Evolutionary conservation across 1,140 invertebrate species (phyloP).

Genomic region (Microplitis mediator): DNA sequence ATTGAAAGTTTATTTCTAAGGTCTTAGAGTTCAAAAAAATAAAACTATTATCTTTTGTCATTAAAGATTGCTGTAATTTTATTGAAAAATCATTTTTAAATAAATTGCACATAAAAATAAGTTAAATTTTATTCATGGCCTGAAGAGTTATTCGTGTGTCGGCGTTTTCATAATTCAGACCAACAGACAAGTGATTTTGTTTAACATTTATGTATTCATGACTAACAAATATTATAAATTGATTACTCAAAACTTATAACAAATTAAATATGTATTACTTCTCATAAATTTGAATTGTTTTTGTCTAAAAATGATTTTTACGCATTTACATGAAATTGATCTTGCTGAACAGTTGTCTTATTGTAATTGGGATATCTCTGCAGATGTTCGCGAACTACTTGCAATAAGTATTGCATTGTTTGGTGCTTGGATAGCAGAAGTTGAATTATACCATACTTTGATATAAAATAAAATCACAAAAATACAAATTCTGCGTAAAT

Average conservation of each 20-base stretch:
- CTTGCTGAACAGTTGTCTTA: background rate
- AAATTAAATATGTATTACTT: too few relatives aligned
- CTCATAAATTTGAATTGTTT: too few relatives aligned
- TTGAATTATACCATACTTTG: slow-evolving; percentile 32
- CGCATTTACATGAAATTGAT: background rate
- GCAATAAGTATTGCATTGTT: slow-evolving; percentile 13
- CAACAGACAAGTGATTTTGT: background rate
- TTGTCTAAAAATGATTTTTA: too few relatives aligned
- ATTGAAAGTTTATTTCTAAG: too few relatives aligned
- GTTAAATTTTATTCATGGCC: background rate
- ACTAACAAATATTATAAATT: background rate
- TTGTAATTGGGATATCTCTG: background rate
- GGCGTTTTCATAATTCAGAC: background rate
- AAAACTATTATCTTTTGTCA: background rate
- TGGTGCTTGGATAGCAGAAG: slow-evolving; percentile 19
- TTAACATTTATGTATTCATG: background rate
- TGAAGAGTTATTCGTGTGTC: slow-evolving; percentile 2
- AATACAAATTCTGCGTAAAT: slow-evolving; percentile 24
- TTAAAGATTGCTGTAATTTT: background rate
- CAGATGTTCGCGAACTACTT: background rate
- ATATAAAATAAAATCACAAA: too few relatives aligned
- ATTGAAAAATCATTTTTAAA: background rate
- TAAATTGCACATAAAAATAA: background rate
- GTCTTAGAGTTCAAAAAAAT: too few relatives aligned
- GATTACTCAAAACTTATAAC: too few relatives aligned